Evolutionary conservation across 2,888 invertebrate species (phyloP).

Genomic region (Diarsia rubi): DNA sequence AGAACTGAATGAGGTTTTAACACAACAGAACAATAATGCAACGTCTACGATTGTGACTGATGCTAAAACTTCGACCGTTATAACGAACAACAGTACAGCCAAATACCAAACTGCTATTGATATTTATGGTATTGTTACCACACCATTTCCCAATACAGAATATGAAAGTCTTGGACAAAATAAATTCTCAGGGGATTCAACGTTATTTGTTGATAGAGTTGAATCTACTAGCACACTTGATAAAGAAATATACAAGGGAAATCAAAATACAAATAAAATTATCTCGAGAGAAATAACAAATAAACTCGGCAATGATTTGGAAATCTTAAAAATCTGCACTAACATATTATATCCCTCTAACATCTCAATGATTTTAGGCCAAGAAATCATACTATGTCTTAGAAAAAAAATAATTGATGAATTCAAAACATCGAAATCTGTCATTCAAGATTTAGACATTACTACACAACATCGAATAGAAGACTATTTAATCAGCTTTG

Average conservation of each 20-base stretch:
- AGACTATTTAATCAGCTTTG: background rate
- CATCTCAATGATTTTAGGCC: background rate
- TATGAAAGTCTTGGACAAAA: background rate
- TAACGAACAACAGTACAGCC: background rate
- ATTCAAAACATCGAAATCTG: background rate
- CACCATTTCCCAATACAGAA: background rate
- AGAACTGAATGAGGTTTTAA: constrained; percentile 6
- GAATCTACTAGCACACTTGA: no score
- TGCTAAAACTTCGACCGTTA: background rate
- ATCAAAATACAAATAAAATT: background rate
- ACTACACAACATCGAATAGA: background rate
- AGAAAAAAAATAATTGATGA: background rate
- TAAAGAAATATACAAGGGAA: constrained; percentile 1
- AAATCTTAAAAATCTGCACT: background rate
- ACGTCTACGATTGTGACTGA: background rate
- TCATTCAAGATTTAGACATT: background rate
- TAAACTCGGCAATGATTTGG: background rate
- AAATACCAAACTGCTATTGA: background rate
- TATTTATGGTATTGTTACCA: background rate
- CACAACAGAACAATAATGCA: constrained; percentile 11
- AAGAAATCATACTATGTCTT: background rate
- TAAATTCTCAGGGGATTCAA: background rate
- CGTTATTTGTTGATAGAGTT: background rate
- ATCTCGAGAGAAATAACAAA: constrained; percentile 1
- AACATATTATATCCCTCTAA: background rate